phyloP scores from a whole-genome alignment of 1,140 invertebrate genomes.

The Thaumatotibia leucotreta region DNA sequence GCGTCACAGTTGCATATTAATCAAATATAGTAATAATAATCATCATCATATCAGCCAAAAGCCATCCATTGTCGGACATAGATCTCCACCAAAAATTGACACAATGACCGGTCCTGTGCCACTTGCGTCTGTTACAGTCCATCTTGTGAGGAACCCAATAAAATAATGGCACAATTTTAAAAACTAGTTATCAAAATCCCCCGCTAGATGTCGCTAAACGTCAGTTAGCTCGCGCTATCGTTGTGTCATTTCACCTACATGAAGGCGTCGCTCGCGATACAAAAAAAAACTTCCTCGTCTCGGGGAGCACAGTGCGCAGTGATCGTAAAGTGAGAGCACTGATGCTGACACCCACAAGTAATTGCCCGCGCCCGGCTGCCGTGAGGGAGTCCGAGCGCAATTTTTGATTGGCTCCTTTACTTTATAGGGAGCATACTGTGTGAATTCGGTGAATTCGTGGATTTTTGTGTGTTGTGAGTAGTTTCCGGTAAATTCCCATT shows the following conservation, averaged over 20 bases:
- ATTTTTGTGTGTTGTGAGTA: too few relatives aligned
- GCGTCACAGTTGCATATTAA: too few relatives aligned
- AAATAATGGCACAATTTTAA: too few relatives aligned
- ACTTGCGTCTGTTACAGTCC: too few relatives aligned
- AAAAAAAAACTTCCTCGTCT: slow-evolving; percentile 78
- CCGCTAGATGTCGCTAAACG: background rate
- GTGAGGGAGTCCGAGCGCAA: slow-evolving; percentile 78
- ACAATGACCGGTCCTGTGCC: too few relatives aligned
- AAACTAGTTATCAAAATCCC: background rate
- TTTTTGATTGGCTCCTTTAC: slow-evolving; percentile 82
- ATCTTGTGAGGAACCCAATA: too few relatives aligned
- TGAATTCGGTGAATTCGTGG: too few relatives aligned
- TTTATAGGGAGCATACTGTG: slow-evolving; percentile 72
- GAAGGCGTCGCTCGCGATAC: background rate
- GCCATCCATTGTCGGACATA: too few relatives aligned
- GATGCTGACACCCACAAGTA: slow-evolving; percentile 80
- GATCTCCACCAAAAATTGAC: too few relatives aligned
- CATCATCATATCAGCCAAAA: too few relatives aligned
- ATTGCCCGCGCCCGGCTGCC: slow-evolving; percentile 75
- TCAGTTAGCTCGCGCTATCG: background rate
- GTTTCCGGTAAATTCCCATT: too few relatives aligned
- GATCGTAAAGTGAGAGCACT: slow-evolving; percentile 83
- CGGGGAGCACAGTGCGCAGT: slow-evolving; percentile 83
- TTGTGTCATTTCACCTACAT: background rate
- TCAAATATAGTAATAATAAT: too few relatives aligned